Evolutionary conservation across 2,797 vertebrate species (phyloP), one percentile per base, ranked within the genome.

Genomic region (Mustela erminea): DNA sequence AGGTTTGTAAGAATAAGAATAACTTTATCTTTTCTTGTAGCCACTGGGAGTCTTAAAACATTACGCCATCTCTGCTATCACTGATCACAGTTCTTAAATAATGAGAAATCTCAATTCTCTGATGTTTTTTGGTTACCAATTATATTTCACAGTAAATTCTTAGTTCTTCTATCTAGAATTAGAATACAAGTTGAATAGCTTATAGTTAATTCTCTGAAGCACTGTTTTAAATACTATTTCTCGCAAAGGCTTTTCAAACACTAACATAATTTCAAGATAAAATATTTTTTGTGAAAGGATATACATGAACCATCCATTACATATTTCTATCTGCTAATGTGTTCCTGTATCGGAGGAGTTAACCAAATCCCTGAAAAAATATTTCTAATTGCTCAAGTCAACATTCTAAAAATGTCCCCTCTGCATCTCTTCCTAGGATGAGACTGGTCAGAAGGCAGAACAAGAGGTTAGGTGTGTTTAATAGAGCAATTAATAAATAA

Each of bases 351-450:
- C 58, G 85, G 32, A 41, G 54, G 13, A 54, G 72, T 78, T 95
- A 95, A 81, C 38, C 68, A 87, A 91, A 93, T 80, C 6, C 86
- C 17, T 43, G 20, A 96, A 60, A 96, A 64, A 93, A 25, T 90
- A 43, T 83, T 82, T 92, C 78, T 84, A 68, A 89, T 95, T 85
- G 32, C 81, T 93, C 29, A 90, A 87, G 43, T 35, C 12, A 70
- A 84, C 41, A 75, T 43, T 35, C 62, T 92, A 83, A 49, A 78
- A 92, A 90, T 5, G 60, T 87, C 38, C 85, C 32, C 1, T 54
- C 10, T n/a, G 82, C 18, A 38, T 74, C 62, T 32, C 27, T 92
- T 88, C 23, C 3, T 54, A 86, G 25, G n/a, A 56, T 49, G 25
- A 95, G 27, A 83, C 20, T 81, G 64, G 60, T 75, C 35, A 92